Evolutionary conservation across 1,140 invertebrate genomes (phyloP), one percentile per base, ranked within the genome.

Genomic region (Phthorimaea operculella): DNA sequence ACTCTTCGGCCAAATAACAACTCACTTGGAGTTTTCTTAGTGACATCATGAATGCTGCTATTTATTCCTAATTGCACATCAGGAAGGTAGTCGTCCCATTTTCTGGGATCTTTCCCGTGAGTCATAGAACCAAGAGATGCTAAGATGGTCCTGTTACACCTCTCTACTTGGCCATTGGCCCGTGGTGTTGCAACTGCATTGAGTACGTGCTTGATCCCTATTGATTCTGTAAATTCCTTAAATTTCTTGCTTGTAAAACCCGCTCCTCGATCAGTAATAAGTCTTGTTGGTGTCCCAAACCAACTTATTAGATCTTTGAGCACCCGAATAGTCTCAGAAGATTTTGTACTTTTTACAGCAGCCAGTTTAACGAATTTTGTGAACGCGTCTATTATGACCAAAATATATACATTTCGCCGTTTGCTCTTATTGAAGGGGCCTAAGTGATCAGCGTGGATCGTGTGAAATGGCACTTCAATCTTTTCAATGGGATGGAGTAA

Each of bases 21-120:
- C 42, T 55, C 54, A n/a, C 45, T 55, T 2, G 54, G 54, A 3
- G 54, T 56, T 42, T 44, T 56, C 16, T 56, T 56, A 10, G 54
- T 56, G 12, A 33, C 15, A 10, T 18, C 16, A 18, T 56, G 49
- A 39, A 51, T 15, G 3, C 48, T 51, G 10, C 48, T 56, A 51
- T 56, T 56, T 9, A 56, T 7, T 0, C 54, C 54, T 12, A 56
- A 18, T 14, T 56, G 49, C 1, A 51, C 18, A 42, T 56, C 18
- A 28, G 54, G 54, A 4, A 50, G 36, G 8, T 50, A 11, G 8
- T 50, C 47, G 28, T 56, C 49, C 49, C 54, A 56, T 14, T 8
- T 18, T 6, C 45, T 18, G 8, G 50, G 42, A 5, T 12, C 12
- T 50, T 51, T 50, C 17, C 18, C 54, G 33, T 56, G 54, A 17